These are phyloP conservation scores for Dromius quadrimaculatus DNA, from an alignment of 2,888 invertebrate species.

Conservation along the genomic window DNA sequence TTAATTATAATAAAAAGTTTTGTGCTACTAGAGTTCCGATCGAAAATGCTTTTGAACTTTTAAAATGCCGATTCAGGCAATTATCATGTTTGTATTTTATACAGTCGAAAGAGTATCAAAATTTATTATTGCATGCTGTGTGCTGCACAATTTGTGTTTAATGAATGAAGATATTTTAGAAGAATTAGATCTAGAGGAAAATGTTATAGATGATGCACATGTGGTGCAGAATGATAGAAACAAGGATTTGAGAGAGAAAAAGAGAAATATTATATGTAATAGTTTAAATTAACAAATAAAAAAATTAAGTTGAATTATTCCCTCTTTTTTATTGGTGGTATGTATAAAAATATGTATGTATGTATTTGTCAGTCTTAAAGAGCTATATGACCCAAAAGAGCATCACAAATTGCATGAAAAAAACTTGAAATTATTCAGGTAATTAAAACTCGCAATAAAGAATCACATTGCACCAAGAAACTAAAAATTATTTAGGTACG, in stretches of 20 bases:
- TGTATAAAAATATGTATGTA: background rate
- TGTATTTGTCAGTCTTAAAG: background rate
- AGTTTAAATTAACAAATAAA: background rate
- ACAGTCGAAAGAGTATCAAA: constrained; percentile 37
- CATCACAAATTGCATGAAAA: background rate
- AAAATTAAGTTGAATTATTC: background rate
- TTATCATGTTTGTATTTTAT: constrained; percentile 19
- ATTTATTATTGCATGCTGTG: constrained; percentile 55
- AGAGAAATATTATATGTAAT: constrained; percentile 1
- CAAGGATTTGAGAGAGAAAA: background rate
- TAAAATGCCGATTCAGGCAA: constrained; percentile 54
- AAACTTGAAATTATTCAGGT: background rate
- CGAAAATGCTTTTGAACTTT: constrained; percentile 57
- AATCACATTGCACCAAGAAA: background rate
- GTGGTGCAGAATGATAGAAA: background rate
- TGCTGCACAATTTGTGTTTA: constrained; percentile 55
- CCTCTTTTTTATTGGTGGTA: background rate
- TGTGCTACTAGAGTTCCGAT: background rate
- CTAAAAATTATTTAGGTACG: too few relatives aligned
- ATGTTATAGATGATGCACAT: background rate
- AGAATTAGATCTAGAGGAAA: constrained; percentile 1
- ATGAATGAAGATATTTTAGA: background rate
- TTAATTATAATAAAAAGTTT: background rate
- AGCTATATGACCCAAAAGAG: background rate
- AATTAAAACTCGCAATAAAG: background rate